Conservation (phyloP, 2,888 invertebrate species). For the Bhutanitis thaidina region DNA sequence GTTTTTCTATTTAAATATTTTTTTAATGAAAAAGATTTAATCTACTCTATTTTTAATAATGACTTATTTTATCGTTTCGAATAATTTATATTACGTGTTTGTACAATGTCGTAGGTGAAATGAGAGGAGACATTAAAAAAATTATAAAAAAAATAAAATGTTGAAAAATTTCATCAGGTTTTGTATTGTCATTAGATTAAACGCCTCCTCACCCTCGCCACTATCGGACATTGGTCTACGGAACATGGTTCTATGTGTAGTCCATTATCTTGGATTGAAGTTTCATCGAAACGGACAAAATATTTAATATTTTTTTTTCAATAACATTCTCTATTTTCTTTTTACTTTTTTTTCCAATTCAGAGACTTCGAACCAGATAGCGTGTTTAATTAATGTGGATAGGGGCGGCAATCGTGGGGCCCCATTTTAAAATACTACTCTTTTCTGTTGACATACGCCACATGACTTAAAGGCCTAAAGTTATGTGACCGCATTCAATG, state of each 20-base stretch:
- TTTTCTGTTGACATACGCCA: conserved; percentile 59
- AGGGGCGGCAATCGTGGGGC: conserved; percentile 70
- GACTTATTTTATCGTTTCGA: conserved; percentile 77
- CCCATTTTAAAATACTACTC: conserved; percentile 57
- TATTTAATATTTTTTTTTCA: not conserved
- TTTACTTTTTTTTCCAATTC: not conserved
- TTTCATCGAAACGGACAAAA: conserved; percentile 32
- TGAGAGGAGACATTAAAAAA: conserved; percentile 73
- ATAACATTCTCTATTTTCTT: conserved; percentile 20
- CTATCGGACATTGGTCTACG: conserved; percentile 56
- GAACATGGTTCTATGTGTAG: conserved; percentile 51
- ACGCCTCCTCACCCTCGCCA: conserved; percentile 48
- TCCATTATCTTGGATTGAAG: conserved; percentile 53
- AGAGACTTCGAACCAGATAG: conserved; percentile 49
- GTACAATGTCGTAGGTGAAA: conserved; percentile 73
- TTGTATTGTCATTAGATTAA: conserved; percentile 58
- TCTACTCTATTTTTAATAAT: conserved; percentile 76
- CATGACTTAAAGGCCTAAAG: conserved; percentile 76
- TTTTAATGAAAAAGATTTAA: conserved; percentile 65
- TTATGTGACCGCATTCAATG: conserved; percentile 61
- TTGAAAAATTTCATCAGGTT: conserved; percentile 67
- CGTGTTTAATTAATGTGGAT: conserved; percentile 42
- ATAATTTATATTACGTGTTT: conserved; percentile 78
- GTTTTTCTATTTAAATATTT: conserved; percentile 72
- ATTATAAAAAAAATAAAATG: conserved; percentile 73